Evolutionary conservation across 2,113 vertebrate species (phyloP).

Genomic region (Vombatus ursinus): DNA sequence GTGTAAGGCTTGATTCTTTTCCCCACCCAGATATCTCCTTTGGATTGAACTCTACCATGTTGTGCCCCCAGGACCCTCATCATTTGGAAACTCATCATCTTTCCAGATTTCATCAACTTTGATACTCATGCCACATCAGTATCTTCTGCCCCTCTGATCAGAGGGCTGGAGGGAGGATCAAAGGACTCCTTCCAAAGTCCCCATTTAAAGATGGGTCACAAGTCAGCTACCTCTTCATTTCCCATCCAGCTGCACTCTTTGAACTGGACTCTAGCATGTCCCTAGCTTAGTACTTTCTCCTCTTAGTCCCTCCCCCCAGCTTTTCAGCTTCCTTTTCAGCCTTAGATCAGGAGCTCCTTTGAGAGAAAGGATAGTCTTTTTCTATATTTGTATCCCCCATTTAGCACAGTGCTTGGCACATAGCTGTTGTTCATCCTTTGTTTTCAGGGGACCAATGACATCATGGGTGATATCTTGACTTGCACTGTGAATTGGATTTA

Average conservation of each 20-base stretch:
- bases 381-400: neutral
- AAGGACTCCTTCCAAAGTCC: neutral
- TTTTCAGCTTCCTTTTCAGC: neutral
- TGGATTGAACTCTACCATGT: too few relatives aligned
- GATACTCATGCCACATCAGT: too few relatives aligned
- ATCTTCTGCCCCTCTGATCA: neutral
- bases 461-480: neutral
- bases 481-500: neutral
- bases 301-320: neutral
- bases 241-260: neutral
- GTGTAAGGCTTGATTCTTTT: too few relatives aligned
- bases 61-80: too few relatives aligned
- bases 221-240: neutral
- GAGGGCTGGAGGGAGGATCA: neutral
- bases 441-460: neutral
- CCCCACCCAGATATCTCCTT: too few relatives aligned
- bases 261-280: neutral
- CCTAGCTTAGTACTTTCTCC: neutral
- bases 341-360: neutral
- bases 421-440: neutral
- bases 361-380: neutral
- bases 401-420: neutral
- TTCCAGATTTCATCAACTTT: too few relatives aligned
- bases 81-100: too few relatives aligned
- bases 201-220: neutral